phyloP scores from a whole-genome alignment of 2,113 vertebrate species.

The Himantopus leucocephalus region DNA sequence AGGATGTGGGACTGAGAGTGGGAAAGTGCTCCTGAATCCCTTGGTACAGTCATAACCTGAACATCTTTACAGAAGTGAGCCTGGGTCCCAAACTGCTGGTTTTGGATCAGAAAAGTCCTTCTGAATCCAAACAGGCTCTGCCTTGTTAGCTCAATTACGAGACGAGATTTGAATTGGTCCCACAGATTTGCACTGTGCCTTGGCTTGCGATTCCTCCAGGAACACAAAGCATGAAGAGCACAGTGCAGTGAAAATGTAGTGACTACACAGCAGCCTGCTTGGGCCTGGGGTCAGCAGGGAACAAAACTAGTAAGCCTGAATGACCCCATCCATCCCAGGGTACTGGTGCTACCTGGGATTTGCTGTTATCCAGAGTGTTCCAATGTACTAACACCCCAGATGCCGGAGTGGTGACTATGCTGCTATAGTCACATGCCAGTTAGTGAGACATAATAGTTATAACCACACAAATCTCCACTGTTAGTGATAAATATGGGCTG shows the following conservation, averaged over 20 bases:
- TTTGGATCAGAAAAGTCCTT: not conserved
- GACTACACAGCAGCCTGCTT: not conserved
- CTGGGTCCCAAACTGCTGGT: not conserved
- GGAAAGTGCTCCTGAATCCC: not conserved
- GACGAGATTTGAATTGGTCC: not conserved
- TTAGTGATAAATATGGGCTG: not conserved
- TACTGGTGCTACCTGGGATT: not conserved
- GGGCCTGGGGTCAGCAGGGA: not conserved
- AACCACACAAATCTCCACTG: not conserved
- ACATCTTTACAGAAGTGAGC: not conserved
- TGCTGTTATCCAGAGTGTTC: not conserved
- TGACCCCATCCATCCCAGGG: not conserved
- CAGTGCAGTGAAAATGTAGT: not conserved
- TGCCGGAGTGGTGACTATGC: not conserved
- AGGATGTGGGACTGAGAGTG: not conserved
- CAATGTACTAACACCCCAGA: rapidly evolving
- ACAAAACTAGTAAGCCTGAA: not conserved
- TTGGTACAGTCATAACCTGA: not conserved
- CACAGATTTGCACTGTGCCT: not conserved
- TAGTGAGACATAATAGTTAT: not conserved
- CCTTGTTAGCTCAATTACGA: not conserved
- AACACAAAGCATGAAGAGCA: not conserved
- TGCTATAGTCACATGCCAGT: not conserved
- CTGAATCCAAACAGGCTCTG: not conserved
- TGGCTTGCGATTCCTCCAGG: not conserved